Evolutionary conservation across 2,797 vertebrate species (phyloP), one percentile per base, ranked within the genome.

Genomic region (Florisuga fusca): DNA sequence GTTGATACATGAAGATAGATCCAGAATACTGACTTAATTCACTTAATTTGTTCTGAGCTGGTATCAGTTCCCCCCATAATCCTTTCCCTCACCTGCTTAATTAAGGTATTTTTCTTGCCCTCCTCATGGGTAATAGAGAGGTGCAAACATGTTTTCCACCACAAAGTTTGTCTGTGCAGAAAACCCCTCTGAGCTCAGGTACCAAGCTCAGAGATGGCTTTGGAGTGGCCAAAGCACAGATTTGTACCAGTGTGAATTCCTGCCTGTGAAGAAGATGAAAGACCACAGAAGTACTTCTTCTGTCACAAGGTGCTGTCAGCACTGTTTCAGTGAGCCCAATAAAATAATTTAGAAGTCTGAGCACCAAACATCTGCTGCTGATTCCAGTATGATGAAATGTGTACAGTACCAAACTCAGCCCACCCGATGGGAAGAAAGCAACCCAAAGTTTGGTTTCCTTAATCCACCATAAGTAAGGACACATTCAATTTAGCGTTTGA

Each of bases 391-490:
- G 41, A 51, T 14, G 81, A 58, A 64, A 7, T 3, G 9, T 0
- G 2, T 33, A 19, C 0, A 0, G 7, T 38, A 53, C 3, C 5
- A 1, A 64, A 68, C 11, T 46, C 11, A 81, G 12, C 23, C 8
- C 29, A 89, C 4, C 9, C 27, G 18, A 46, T 73, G 8, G 27
- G 22, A 76, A 78, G 18, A 0, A 3, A 58, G 3, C 2, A 36
- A 18, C 31, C 36, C 9, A 6, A 16, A n/a, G 10, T 72, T 41
- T 31, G 4, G 1, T 55, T 90, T 89, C 19, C 38, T 62, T 59
- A 50, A 69, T 38, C 6, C 26, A 25, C 21, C 38, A 8, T n/a
- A 13, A 66, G 10, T 45, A 86, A 72, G 57, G 15, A 45, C 16
- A 58, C 5, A 13, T 27, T 9, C 7, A 75, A 17, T 58, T 75